Conservation (phyloP, 2,888 invertebrate species). For the Strigamia transsilvanica region DNA sequence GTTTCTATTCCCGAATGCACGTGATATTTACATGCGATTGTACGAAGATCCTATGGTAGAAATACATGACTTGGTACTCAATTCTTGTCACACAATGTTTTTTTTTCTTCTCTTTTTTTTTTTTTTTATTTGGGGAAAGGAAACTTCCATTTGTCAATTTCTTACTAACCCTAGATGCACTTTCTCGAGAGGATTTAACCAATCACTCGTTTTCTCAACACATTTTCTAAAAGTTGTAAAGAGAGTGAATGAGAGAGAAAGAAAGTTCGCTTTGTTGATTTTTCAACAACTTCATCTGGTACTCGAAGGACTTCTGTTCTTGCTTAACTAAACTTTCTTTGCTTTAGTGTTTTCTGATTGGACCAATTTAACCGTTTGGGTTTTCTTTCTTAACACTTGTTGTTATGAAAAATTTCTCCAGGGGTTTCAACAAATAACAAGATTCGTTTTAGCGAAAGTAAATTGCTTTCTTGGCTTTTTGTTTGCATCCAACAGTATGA, state of each 20-base stretch:
- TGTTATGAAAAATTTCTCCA: constrained; percentile 11
- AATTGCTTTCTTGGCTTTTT: constrained; percentile 3
- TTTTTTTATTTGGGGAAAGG: no score
- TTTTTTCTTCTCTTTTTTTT: no score
- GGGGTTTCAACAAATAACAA: constrained; percentile 27
- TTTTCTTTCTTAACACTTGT: neutral
- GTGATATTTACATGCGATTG: no score
- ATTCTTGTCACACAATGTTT: no score
- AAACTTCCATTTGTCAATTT: neutral
- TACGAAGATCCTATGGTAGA: no score
- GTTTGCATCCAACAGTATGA: neutral
- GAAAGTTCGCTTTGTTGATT: neutral
- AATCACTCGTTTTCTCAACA: neutral
- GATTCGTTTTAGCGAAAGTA: neutral
- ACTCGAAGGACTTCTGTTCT: neutral
- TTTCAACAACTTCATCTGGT: constrained; percentile 1
- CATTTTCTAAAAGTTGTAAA: neutral
- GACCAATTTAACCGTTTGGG: neutral
- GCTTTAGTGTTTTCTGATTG: neutral
- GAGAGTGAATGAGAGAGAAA: neutral
- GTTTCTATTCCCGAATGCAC: no score
- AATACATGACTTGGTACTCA: no score
- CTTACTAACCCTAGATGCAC: neutral
- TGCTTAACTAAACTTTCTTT: constrained; percentile 14
- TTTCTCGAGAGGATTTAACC: constrained; percentile 1